phyloP scores from a whole-genome alignment of 2,113 vertebrate species.

The Sprattus sprattus region DNA sequence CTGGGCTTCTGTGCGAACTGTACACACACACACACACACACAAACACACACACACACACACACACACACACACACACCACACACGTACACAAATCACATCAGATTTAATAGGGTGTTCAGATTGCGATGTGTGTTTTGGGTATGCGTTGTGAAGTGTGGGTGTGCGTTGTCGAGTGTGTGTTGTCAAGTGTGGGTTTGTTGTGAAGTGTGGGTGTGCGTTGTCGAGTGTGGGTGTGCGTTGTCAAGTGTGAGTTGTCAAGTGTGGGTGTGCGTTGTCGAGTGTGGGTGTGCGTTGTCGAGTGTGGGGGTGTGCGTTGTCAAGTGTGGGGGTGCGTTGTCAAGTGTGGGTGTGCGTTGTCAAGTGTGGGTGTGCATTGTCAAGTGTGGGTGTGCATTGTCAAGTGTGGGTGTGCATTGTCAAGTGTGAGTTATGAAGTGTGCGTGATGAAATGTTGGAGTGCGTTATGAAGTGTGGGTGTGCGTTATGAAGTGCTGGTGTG shows the following conservation, averaged over 20 bases:
- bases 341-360: neutral
- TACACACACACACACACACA: slow-evolving; percentile 20
- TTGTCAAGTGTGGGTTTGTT: too few species aligned
- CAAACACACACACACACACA: too few species aligned
- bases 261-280: neutral
- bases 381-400: neutral
- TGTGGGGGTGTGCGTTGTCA: neutral
- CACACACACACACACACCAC: too few species aligned
- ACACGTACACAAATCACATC: neutral
- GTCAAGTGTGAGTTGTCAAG: too few species aligned
- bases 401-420: neutral
- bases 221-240: neutral
- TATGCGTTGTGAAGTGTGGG: neutral
- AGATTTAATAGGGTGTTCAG: neutral
- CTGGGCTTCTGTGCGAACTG: slow-evolving; percentile 86
- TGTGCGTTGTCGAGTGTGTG: too few species aligned
- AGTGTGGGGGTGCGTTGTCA: neutral
- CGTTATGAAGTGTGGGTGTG: neutral
- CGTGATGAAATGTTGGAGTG: neutral
- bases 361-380: neutral
- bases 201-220: neutral
- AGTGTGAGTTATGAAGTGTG: neutral
- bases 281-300: neutral
- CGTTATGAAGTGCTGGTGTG: neutral
- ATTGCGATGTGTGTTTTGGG: neutral